Evolutionary conservation across 2,888 invertebrate species (phyloP), one percentile per base, ranked within the genome.

Genomic region (Teinopalpus imperialis): DNA sequence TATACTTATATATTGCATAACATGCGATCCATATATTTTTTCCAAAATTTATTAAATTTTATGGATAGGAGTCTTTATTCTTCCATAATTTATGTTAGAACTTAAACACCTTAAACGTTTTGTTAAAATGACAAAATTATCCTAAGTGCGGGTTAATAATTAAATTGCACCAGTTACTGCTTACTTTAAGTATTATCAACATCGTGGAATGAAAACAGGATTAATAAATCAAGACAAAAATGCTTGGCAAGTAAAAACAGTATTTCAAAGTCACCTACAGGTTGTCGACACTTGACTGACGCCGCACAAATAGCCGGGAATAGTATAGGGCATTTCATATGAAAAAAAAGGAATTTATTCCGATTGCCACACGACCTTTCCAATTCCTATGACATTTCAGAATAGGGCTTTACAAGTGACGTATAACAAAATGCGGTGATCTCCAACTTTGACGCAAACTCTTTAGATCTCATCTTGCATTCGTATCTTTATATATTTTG

Each of bases 381-480:
- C 40, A 34, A 46, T 40, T 46, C 29, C 46, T 49, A 49, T 53
- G 46, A 50, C 41, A 37, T 57, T 54, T 55, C 60, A 54, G 61
- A 59, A 63, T 63, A 57, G 54, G 56, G 51, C 49, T 54, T 51
- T 48, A 49, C 58, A 63, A 59, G 68, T 67, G 73, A 72, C 72
- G 60, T 54, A 57, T 63, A 57, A 79, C 73, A 74, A 77, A 79
- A 69, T 53, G 65, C 59, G 59, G 61, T 60, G 68, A 69, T 61
- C 68, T 55, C 56, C 50, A 36, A 52, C 54, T 48, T 39, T 43
- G 48, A 70, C 75, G 55, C 72, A 70, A 66, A 66, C 74, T 76
- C 74, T 71, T 69, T 69, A 70, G 51, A n/a, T n/a, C n/a, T n/a
- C n/a, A n/a, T n/a, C n/a, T n/a, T n/a, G n/a, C n/a, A n/a, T n/a